Evolutionary conservation across 2,888 invertebrate species (phyloP).

Genomic region (Oligia fasciuncula): DNA sequence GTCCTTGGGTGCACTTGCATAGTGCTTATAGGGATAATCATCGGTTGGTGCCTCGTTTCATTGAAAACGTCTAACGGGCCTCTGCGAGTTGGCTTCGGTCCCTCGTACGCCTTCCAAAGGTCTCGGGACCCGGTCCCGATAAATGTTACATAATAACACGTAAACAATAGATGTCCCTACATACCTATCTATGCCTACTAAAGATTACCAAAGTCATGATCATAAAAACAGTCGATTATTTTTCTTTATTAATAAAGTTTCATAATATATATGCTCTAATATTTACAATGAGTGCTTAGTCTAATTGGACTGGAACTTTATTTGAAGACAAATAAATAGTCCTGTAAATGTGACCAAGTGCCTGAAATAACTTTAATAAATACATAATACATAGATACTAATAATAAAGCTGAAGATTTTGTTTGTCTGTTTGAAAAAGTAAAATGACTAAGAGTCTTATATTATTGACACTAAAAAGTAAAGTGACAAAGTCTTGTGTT

Average conservation of each 20-base stretch:
- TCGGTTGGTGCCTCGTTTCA: too few species aligned
- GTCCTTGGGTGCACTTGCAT: too few species aligned
- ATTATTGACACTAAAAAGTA: too few species aligned
- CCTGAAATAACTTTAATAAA: neutral
- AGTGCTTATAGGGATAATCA: too few species aligned
- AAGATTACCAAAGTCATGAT: neutral
- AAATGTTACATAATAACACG: neutral
- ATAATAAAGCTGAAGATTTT: too few species aligned
- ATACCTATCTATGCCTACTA: neutral
- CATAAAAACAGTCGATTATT: neutral
- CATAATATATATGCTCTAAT: neutral
- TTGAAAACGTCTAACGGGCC: too few species aligned
- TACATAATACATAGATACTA: too few species aligned
- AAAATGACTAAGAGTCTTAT: neutral
- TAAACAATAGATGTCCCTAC: neutral
- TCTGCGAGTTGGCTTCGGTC: too few species aligned
- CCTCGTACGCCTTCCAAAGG: too few species aligned
- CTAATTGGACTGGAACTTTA: neutral
- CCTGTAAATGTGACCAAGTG: neutral
- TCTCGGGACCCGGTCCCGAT: too few species aligned
- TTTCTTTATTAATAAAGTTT: conserved; percentile 5
- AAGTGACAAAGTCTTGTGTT: neutral
- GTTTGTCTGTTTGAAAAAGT: too few species aligned
- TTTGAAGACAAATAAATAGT: neutral
- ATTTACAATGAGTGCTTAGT: neutral